Conservation (phyloP, 1,140 invertebrate species). For the Drosophila busckii region DNA sequence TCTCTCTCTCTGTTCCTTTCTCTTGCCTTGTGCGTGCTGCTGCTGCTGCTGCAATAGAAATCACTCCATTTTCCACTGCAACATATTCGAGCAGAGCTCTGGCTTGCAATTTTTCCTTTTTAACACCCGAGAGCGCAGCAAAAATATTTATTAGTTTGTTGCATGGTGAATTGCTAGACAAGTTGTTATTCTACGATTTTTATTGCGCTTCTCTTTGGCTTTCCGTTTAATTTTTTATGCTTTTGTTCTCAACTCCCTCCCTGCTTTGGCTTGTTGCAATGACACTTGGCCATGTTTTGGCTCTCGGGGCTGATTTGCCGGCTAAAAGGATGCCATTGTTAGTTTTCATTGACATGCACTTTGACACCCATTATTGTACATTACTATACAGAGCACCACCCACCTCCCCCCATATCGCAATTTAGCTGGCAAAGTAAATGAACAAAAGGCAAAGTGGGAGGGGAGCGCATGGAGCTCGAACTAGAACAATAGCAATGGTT, state of each 20-base stretch:
- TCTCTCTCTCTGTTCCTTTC: neutral
- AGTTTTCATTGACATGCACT: slow-evolving; percentile 58
- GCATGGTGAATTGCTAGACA: slow-evolving; percentile 72
- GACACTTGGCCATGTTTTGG: slow-evolving; percentile 45
- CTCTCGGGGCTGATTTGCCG: slow-evolving; percentile 25
- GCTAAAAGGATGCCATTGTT: slow-evolving; percentile 51
- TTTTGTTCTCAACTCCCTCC: slow-evolving; percentile 13
- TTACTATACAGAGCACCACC: slow-evolving; percentile 28
- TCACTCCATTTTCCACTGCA: slow-evolving; percentile 63
- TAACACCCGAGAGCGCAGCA: slow-evolving; percentile 64
- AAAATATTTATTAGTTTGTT: slow-evolving; percentile 78
- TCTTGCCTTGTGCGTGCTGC: neutral
- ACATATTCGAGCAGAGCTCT: slow-evolving; percentile 20
- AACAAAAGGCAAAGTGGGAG: too few relatives aligned
- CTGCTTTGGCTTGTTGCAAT: slow-evolving; percentile 36
- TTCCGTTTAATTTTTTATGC: slow-evolving; percentile 9
- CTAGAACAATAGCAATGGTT: too few relatives aligned
- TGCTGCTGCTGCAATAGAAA: slow-evolving; percentile 43
- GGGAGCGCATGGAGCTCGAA: too few relatives aligned
- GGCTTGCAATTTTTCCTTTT: slow-evolving; percentile 28
- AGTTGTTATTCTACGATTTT: slow-evolving; percentile 15
- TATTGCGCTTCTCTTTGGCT: slow-evolving; percentile 30
- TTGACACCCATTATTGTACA: slow-evolving; percentile 38
- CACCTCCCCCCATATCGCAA: neutral
- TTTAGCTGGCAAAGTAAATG: too few relatives aligned